These are phyloP conservation scores for Aphaenogaster rudis DNA, from an alignment of 1,140 invertebrate species.

Conservation along the genomic window DNA sequence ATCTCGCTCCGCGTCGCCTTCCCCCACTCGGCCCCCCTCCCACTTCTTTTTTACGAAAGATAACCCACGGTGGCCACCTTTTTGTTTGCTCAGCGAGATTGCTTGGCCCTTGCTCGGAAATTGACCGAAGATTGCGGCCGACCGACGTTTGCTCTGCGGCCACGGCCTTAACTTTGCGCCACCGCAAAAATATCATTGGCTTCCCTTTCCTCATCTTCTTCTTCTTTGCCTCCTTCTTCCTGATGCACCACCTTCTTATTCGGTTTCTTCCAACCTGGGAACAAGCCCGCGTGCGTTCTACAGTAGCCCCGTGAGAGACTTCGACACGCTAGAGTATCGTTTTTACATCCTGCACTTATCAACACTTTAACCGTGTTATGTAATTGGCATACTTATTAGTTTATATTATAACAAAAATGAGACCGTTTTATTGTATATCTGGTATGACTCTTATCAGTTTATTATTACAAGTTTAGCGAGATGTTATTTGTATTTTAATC, in stretches of 20 bases:
- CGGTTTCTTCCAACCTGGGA: slow-evolving; percentile 59
- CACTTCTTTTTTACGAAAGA: slow-evolving; percentile 68
- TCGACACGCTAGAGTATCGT: background rate
- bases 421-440: background rate
- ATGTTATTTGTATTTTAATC: background rate
- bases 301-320: slow-evolving; percentile 48
- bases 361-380: background rate
- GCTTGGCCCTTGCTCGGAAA: slow-evolving; percentile 79
- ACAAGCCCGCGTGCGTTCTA: slow-evolving; percentile 35
- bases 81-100: slow-evolving; percentile 82
- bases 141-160: slow-evolving; percentile 82
- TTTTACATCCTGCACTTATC: slow-evolving; percentile 21
- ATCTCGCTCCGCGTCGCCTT: slow-evolving; percentile 38
- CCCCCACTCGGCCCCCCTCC: slow-evolving; percentile 15
- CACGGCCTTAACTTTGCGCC: slow-evolving; percentile 78
- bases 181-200: slow-evolving; percentile 82
- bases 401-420: slow-evolving; percentile 3
- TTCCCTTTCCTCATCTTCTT: slow-evolving; percentile 64
- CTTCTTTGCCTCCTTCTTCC: slow-evolving; percentile 37
- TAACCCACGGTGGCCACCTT: slow-evolving; percentile 76
- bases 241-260: slow-evolving; percentile 52
- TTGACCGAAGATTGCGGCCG: slow-evolving; percentile 84
- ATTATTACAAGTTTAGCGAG: background rate
- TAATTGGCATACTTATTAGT: background rate
- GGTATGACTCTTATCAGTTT: background rate